Percentiles rank a stretch among this genome's conserved stretches.
Evolutionary conservation across 2,113 vertebrate genomes (phyloP).

Genomic region (Trinectes maculatus): DNA sequence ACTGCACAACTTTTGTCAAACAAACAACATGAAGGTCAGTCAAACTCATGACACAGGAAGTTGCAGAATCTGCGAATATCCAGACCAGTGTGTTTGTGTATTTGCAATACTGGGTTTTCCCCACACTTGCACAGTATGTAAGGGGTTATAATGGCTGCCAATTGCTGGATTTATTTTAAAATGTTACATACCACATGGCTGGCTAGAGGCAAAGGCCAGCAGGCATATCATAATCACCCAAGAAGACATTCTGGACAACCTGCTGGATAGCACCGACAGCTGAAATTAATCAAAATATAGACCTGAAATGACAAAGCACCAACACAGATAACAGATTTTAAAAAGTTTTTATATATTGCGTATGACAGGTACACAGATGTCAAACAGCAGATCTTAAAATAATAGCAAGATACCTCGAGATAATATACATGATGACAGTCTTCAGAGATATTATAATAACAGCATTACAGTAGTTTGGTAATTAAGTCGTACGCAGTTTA

Average conservation of each 20-base stretch:
- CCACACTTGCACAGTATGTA: background rate
- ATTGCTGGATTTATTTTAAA: background rate
- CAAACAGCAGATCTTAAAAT: background rate
- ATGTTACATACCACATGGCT: conserved; percentile 69
- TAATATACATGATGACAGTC: background rate
- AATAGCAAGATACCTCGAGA: background rate
- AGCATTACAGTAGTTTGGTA: too few relatives aligned
- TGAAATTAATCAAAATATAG: conserved; percentile 9
- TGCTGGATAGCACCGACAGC: conserved; percentile 21
- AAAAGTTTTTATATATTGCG: background rate
- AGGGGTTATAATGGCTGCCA: background rate
- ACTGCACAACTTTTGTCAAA: background rate
- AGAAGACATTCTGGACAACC: conserved; percentile 59
- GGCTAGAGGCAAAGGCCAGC: conserved; percentile 59
- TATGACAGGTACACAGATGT: background rate
- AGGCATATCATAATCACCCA: conserved; percentile 58
- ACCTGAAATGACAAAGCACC: background rate
- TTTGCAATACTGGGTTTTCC: conserved; percentile 27
- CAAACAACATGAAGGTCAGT: background rate
- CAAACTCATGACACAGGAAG: background rate
- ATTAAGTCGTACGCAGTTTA: background rate
- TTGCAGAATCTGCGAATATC: conserved; percentile 52
- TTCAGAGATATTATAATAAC: background rate
- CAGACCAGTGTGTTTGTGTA: conserved; percentile 14
- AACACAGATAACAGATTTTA: background rate